These are phyloP conservation scores for Pseudomugil gertrudae DNA, from an alignment of 2,797 vertebrate species.

Conservation along the genomic window DNA sequence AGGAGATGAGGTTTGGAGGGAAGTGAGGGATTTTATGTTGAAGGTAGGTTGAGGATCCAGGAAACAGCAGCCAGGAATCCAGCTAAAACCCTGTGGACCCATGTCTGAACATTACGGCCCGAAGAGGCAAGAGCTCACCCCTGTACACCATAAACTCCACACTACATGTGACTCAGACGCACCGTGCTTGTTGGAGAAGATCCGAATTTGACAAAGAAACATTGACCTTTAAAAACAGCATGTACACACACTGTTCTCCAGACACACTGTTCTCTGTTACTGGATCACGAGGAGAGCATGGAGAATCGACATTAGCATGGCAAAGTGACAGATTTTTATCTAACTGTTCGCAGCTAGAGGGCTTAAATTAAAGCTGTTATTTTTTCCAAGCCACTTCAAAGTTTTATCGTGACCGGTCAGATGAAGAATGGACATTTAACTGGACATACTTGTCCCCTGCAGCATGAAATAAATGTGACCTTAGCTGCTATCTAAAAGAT, in stretches of 20 bases:
- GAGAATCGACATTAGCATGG: constrained; percentile 12
- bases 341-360: constrained; percentile 4
- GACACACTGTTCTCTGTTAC: too few species aligned
- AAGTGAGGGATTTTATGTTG: constrained; percentile 11
- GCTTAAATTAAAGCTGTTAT: background rate
- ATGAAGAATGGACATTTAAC: background rate
- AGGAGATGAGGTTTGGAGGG: background rate
- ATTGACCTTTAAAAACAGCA: constrained; percentile 20
- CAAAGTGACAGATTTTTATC: constrained; percentile 24
- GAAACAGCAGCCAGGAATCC: constrained; percentile 1
- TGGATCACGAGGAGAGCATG: constrained; percentile 12
- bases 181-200: constrained; percentile 21
- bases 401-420: background rate
- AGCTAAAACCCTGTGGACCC: constrained; percentile 28
- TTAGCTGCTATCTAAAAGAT: background rate
- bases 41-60: constrained; percentile 18
- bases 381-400: constrained; percentile 2
- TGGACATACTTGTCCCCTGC: background rate
- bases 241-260: too few species aligned
- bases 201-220: constrained; percentile 32
- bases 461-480: background rate
- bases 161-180: constrained; percentile 63
- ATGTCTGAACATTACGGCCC: background rate
- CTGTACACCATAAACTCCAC: constrained; percentile 59
- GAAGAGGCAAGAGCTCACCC: constrained; percentile 48